Evolutionary conservation across 2,797 vertebrate species (phyloP), one percentile per base, ranked within the genome.

Genomic region (Aulostomus chinensis): DNA sequence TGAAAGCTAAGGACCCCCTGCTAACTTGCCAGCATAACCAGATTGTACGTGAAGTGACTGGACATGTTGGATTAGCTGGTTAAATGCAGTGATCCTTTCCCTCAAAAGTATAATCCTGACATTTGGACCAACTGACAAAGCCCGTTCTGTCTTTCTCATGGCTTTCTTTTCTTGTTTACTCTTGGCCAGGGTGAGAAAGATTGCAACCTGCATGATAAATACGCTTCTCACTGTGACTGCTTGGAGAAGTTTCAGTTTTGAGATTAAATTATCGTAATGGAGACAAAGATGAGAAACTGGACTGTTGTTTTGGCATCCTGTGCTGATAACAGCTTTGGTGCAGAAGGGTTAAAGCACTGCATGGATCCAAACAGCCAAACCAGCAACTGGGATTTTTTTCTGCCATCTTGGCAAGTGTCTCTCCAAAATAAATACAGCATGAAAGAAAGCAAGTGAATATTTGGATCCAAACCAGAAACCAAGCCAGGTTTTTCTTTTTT

Each of bases 31-130:
- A 63, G 77, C 78, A 76, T 81, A 78, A 79, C 76, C 60, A 26
- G 77, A 71, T 78, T 86, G 85, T 84, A 87, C 78, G 80, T 86
- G 88, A 24, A 88, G 80, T 69, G 88, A 87, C 84, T 89, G 68
- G 45, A 80, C 78, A 58, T 86, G 84, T 88, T 69, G 83, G 85
- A 89, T 90, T 90, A 88, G 79, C 79, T 77, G 78, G 60, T 81
- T 84, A 88, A 88, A 88, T 73, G 83, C 71, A 73, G 73, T 76
- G 58, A 75, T 81, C 63, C 49, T 56, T 84, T 87, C 66, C 73
- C 52, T 70, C 63, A 72, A 62, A 83, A 59, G 74, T 73, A 76
- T 78, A 83, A 79, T 83, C 51, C 37, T 84, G 81, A 86, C 85
- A 85, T 88, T 82, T 79, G 78, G 71, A 36, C 64, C 58, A 51